These are phyloP conservation scores for Cyaniris semiargus DNA, from an alignment of 2,888 invertebrate genomes.

Conservation along the genomic window DNA sequence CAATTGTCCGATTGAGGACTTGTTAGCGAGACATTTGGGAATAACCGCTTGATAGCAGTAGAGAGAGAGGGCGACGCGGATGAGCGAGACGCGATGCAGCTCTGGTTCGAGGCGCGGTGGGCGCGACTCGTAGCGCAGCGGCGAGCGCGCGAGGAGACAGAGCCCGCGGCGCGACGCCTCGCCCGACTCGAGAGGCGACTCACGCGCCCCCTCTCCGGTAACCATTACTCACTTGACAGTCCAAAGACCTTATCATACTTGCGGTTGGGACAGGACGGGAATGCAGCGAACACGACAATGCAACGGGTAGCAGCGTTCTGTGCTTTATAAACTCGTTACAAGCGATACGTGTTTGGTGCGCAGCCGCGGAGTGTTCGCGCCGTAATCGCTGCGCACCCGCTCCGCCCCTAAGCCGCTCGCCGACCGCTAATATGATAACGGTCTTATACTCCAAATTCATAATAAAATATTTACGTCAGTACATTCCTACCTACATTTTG, in stretches of 20 bases:
- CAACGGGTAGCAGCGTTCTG: no score
- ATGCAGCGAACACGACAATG: no score
- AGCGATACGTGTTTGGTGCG: no score
- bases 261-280: no score
- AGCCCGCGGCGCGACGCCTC: conserved; percentile 52
- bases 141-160: conserved; percentile 55
- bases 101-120: conserved; percentile 73
- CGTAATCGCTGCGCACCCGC: no score
- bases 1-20: not conserved
- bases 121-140: conserved; percentile 66
- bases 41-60: conserved; percentile 33
- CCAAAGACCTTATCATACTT: not conserved
- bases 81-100: conserved; percentile 70
- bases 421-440: not conserved
- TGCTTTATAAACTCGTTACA: no score
- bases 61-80: conserved; percentile 53
- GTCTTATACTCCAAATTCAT: not conserved
- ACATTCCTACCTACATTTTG: not conserved
- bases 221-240: conserved; percentile 35
- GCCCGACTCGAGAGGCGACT: conserved; percentile 63
- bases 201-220: conserved; percentile 63
- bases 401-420: not conserved
- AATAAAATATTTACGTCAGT: not conserved
- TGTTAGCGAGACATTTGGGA: not conserved
- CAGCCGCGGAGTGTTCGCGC: no score